These are phyloP conservation scores for Lithophane leautieri DNA, from an alignment of 2,888 invertebrate genomes.

Conservation along the genomic window DNA sequence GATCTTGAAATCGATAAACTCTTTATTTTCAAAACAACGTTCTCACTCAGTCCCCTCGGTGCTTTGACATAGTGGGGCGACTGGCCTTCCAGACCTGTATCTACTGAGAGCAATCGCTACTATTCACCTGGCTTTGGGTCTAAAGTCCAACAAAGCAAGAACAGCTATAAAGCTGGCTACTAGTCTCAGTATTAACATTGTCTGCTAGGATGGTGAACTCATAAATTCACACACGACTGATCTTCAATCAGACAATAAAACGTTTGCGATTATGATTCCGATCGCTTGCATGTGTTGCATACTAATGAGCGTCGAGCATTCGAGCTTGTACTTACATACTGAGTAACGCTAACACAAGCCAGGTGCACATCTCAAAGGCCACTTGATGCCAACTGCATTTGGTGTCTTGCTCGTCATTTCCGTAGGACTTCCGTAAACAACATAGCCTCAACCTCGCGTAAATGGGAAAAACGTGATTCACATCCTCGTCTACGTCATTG, in stretches of 20 bases:
- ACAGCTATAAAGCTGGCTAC: conserved; percentile 24
- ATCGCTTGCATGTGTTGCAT: conserved; percentile 56
- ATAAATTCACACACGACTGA: conserved; percentile 50
- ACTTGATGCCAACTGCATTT: conserved; percentile 65
- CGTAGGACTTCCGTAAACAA: conserved; percentile 78
- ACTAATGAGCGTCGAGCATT: conserved; percentile 32
- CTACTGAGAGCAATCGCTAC: conserved; percentile 2
- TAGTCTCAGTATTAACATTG: conserved; percentile 34
- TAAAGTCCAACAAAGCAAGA: conserved; percentile 14
- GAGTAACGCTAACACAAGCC: conserved; percentile 30
- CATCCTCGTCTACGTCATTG: conserved; percentile 38
- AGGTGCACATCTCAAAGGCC: conserved; percentile 62
- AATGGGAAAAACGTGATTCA: conserved; percentile 63
- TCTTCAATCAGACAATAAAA: conserved; percentile 60
- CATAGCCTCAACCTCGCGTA: conserved; percentile 56
- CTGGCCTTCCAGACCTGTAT: conserved; percentile 16
- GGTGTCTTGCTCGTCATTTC: conserved; percentile 68
- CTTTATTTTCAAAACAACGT: conserved; percentile 20
- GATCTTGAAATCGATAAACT: not conserved
- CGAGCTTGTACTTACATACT: conserved; percentile 18
- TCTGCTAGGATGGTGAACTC: conserved; percentile 57
- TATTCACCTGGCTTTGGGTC: conserved; percentile 16
- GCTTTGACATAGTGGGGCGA: not conserved
- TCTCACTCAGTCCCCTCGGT: conserved; percentile 10
- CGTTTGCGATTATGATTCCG: conserved; percentile 55